Base-by-base conservation (phyloP, 2,113 vertebrate genomes). In the Chauna torquata region DNA sequence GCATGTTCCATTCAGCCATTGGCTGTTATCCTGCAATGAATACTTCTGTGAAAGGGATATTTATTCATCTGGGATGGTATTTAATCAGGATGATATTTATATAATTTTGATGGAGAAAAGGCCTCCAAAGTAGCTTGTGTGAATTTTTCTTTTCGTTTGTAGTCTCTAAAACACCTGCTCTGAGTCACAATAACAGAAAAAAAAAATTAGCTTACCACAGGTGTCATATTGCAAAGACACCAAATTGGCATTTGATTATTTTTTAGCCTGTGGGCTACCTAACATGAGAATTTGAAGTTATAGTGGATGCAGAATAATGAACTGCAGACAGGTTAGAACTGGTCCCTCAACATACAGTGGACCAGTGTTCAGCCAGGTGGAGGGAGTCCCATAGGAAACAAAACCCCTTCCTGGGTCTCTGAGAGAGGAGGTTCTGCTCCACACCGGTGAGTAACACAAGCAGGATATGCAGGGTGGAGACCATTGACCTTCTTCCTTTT, bases 361-460 rank as follows among this genome's bases (percentile, higher is more conserved):
- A 69, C 19, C 12, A 24, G 20, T 2, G 4, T 70, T 71, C 28
- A 38, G 20, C 12, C 47, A 89, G 65, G 23, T 83, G 15, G 34
- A 0, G 0, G 22, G 36, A 87, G 5, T 44, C 24, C 34, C 5
- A 1, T 1, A 10, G 78, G 61, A 74, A 72, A 23, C 24, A 13
- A n/a, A 3, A 9, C 16, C 4, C 12, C 14, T 66, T 68, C 15
- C 36, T 57, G 30, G 8, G 3, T 47, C 16, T 90, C 2, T 2
- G 27, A 17, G 10, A 0, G 0, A 13, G 75, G 16, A 79, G 27
- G 8, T 47, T 84, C 79, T 52, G 47, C 69, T 32, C 19, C 16
- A 5, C 0, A 0, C 17, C 2, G 3, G 4, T 69, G 24, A 6
- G 30, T 11, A 11, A 49, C 68, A 3, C 16, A 42, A 68, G 14